Evolutionary conservation across 2,888 invertebrate species (phyloP).

Genomic region (Agrotis segetum): DNA sequence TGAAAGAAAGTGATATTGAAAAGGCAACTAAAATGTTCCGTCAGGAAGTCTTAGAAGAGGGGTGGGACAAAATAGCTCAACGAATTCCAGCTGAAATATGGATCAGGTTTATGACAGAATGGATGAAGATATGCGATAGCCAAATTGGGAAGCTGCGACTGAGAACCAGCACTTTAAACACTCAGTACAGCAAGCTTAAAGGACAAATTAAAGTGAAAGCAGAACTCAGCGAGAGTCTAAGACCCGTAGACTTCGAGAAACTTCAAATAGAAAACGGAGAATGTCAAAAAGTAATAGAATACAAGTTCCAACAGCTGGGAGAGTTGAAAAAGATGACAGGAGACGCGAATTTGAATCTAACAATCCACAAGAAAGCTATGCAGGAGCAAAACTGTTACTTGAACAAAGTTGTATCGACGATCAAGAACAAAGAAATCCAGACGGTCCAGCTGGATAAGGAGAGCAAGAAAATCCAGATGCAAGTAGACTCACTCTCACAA

Average conservation of each 20-base stretch:
- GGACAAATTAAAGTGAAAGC: conserved; percentile 89
- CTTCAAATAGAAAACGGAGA: conserved; percentile 91
- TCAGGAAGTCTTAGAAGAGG: conserved; percentile 87
- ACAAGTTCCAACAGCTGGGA: conserved; percentile 87
- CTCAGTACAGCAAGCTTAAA: conserved; percentile 89
- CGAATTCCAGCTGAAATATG: conserved; percentile 92
- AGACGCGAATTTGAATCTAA: conserved; percentile 90
- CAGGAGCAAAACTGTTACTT: conserved; percentile 87
- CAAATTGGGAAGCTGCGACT: conserved; percentile 91
- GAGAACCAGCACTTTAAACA: conserved; percentile 90
- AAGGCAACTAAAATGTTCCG: conserved; percentile 88
- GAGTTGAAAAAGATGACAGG: conserved; percentile 92
- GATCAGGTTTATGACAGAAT: conserved; percentile 91
- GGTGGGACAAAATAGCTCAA: conserved; percentile 91
- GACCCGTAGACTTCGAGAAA: conserved; percentile 92
- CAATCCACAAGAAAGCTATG: conserved; percentile 90
- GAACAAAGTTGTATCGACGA: conserved; percentile 80
- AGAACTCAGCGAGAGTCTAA: conserved; percentile 91
- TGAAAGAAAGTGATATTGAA: conserved; percentile 87
- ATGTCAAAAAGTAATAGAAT: conserved; percentile 87
- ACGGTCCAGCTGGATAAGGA: conserved; percentile 85
- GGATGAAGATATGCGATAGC: conserved; percentile 89
- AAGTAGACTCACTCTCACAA: conserved; percentile 80
- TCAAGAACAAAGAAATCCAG: conserved; percentile 80
- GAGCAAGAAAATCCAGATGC: conserved; percentile 75